Percentiles rank a stretch among this genome's conserved stretches.
Evolutionary conservation across 2,888 invertebrate genomes (phyloP).

Genomic region (Agrilus cyanescens): DNA sequence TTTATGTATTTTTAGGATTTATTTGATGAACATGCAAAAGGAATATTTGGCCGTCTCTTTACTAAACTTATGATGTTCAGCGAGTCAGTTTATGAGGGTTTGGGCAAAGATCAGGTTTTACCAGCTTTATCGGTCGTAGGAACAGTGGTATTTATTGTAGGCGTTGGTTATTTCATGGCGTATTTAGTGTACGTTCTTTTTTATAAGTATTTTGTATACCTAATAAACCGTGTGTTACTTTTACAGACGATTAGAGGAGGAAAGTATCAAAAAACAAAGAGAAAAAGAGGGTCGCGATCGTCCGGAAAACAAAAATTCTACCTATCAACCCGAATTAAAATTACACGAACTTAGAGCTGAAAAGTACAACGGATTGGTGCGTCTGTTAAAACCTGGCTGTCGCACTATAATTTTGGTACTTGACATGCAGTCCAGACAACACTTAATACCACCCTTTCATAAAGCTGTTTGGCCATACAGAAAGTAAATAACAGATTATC

Average conservation of each 20-base stretch:
- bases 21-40: conserved; percentile 66
- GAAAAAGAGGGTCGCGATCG: conserved; percentile 36
- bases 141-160: conserved; percentile 65
- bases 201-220: conserved; percentile 11
- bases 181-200: conserved; percentile 53
- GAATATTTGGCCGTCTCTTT: conserved; percentile 57
- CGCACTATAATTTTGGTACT: conserved; percentile 84
- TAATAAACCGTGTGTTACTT: neutral
- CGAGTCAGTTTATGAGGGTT: conserved; percentile 58
- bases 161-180: conserved; percentile 75
- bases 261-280: conserved; percentile 41
- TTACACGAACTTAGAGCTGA: conserved; percentile 89
- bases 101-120: conserved; percentile 65
- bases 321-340: conserved; percentile 54
- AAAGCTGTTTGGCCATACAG: conserved; percentile 92
- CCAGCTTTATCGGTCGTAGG: conserved; percentile 68
- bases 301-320: conserved; percentile 23
- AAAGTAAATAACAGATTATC: conserved; percentile 47
- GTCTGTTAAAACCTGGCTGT: conserved; percentile 88
- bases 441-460: conserved; percentile 83
- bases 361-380: conserved; percentile 89
- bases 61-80: conserved; percentile 52
- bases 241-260: conserved; percentile 46
- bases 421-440: conserved; percentile 76
- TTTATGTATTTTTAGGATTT: conserved; percentile 45